phyloP scores from a whole-genome alignment of 53 echinoderm and acorn worm genomes.

The Crossaster papposus region DNA sequence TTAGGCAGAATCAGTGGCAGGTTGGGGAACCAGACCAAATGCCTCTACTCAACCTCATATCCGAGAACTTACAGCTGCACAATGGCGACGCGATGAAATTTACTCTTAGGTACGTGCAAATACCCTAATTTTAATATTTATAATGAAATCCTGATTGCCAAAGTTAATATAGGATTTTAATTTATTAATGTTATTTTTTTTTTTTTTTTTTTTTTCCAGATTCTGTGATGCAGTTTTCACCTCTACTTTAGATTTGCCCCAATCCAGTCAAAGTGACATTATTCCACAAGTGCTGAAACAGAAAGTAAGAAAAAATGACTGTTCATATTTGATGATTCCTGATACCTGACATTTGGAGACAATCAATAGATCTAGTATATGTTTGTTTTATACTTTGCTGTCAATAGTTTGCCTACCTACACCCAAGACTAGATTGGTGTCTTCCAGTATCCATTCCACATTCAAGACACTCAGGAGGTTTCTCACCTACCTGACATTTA shows the following conservation, averaged over 20 bases:
- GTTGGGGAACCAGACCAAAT: constrained; percentile 32
- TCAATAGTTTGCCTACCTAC: not conserved
- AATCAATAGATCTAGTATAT: not conserved
- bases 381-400: not conserved
- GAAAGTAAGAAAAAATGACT: not conserved
- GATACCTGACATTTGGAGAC: no score
- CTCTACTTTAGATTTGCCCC: not conserved
- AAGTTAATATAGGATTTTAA: not conserved
- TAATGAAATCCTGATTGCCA: not conserved
- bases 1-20: not conserved
- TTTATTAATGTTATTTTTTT: not conserved
- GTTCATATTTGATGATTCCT: not conserved
- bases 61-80: not conserved
- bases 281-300: not conserved
- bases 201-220: not conserved
- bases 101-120: constrained; percentile 12
- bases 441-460: not conserved
- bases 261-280: not conserved
- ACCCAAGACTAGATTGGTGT: not conserved
- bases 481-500: no score
- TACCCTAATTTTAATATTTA: no score
- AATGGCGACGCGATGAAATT: constrained; percentile 18
- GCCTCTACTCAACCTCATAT: constrained; percentile 51
- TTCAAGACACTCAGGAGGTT: not conserved
- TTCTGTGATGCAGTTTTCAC: constrained; percentile 30